Base-by-base conservation (phyloP, 1,140 invertebrate genomes). In the Chlorops oryzae region DNA sequence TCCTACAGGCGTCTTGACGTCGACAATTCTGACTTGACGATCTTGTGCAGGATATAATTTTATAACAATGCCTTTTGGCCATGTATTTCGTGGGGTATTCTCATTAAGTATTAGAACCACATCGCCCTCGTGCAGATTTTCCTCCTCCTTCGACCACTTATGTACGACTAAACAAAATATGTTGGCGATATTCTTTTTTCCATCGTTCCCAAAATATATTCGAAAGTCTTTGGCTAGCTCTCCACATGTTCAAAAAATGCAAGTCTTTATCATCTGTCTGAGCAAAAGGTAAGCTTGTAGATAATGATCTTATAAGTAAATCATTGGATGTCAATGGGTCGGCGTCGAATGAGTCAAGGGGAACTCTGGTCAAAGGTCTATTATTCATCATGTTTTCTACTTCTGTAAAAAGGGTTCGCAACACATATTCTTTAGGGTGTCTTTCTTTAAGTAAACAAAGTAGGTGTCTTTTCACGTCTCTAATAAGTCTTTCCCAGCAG, bases 31-130 rank as follows among this genome's bases (percentile, higher is more conserved):
- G 15, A 49, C 37, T 22, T 51, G 17, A 9, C 51, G 56, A 38
- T 62, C 56, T 18, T 42, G 15, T 1, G 58, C 53, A 10, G 58
- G 53, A 35, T 51, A 39, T n/a, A 55, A 25, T 23, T 56, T 50
- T n/a, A n/a, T n/a, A n/a, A n/a, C n/a, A n/a, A n/a, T n/a, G n/a
- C n/a, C n/a, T n/a, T n/a, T n/a, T n/a, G 43, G 50, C 59, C 59
- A 61, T 37, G 18, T 23, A 37, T 51, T 51, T 51, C 41, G 43
- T 27, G 48, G 52, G n/a, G 39, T 21, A 27, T 23, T 34, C 27
- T 27, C 13, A 40, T 55, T 42, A 5, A 40, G 39, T 7, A 55
- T 20, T 20, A 50, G n/a, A 4, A 50, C 47, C 12, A 43, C 22
- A 15, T 50, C 20, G 5, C 27, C 47, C 23, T 21, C 20, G 5